phyloP scores from a whole-genome alignment of 2,797 vertebrate species.

The Chelidonichthys spinosus region DNA sequence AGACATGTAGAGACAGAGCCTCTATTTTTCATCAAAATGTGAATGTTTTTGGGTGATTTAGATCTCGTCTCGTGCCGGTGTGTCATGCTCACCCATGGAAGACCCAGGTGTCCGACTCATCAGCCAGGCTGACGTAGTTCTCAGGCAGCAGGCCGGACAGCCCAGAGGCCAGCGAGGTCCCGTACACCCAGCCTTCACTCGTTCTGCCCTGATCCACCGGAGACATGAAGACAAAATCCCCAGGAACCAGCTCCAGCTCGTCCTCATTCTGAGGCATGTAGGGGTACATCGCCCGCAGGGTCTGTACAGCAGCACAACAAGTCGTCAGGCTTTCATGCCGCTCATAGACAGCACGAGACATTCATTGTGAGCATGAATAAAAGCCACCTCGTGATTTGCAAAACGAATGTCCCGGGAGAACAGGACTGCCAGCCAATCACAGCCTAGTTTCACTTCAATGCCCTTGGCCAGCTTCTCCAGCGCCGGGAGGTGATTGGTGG shows the following conservation, averaged over 20 bases:
- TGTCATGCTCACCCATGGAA: constrained; percentile 88
- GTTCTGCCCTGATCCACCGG: constrained; percentile 90
- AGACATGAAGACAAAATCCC: constrained; percentile 95
- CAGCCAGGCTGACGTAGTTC: constrained; percentile 92
- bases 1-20: no score
- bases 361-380: background rate
- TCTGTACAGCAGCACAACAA: constrained; percentile 81
- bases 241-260: constrained; percentile 92
- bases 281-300: constrained; percentile 93
- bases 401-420: constrained; percentile 96
- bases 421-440: constrained; percentile 94
- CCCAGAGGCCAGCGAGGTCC: constrained; percentile 90
- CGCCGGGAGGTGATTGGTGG: constrained; percentile 87
- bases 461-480: constrained; percentile 93
- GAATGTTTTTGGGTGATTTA: constrained; percentile 18
- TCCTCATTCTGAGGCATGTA: constrained; percentile 95
- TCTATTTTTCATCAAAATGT: no score
- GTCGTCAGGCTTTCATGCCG: no score
- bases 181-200: constrained; percentile 95
- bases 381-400: constrained; percentile 91
- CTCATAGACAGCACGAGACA: background rate
- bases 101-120: constrained; percentile 95
- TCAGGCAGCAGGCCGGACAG: constrained; percentile 94
- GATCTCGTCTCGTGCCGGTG: background rate
- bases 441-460: constrained; percentile 93